Conservation (phyloP, 2,113 vertebrate species). For the Excalfactoria chinensis region DNA sequence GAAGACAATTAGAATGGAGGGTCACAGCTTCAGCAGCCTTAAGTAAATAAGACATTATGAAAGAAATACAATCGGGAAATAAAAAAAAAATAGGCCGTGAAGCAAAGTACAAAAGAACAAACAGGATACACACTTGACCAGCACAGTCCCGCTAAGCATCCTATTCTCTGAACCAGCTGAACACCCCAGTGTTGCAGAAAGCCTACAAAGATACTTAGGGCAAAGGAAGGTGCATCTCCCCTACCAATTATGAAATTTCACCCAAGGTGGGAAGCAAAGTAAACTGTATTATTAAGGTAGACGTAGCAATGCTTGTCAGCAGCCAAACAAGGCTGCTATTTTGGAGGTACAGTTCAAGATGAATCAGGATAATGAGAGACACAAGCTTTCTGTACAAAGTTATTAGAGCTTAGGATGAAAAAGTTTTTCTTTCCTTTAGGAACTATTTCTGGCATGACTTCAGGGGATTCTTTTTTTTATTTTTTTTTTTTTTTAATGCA, state of each 20-base stretch:
- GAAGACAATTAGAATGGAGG: not conserved
- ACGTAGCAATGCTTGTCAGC: not conserved
- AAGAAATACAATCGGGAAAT: not conserved
- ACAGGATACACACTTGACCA: not conserved
- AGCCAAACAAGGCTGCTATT: not conserved
- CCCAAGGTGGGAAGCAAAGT: not conserved
- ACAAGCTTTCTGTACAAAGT: not conserved
- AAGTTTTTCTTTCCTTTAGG: not conserved
- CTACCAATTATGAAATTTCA: not conserved
- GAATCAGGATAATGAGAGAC: not conserved
- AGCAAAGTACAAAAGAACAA: not conserved
- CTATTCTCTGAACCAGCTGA: not conserved
- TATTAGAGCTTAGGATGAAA: not conserved
- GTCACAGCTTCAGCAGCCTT: not conserved
- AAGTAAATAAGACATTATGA: not conserved
- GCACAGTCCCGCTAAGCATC: not conserved
- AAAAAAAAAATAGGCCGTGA: not conserved
- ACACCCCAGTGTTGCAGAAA: not conserved
- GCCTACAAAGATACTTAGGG: not conserved
- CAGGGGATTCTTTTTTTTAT: conserved; percentile 35
- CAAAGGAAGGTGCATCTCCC: not conserved
- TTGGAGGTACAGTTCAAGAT: fast-evolving
- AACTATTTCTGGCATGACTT: conserved; percentile 25
- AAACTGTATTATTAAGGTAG: conserved; percentile 1
- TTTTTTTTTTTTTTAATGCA: conserved; percentile 24